Evolutionary conservation across 2,797 vertebrate genomes (phyloP), one percentile per base, ranked within the genome.

Genomic region (Darevskia nairensis): DNA sequence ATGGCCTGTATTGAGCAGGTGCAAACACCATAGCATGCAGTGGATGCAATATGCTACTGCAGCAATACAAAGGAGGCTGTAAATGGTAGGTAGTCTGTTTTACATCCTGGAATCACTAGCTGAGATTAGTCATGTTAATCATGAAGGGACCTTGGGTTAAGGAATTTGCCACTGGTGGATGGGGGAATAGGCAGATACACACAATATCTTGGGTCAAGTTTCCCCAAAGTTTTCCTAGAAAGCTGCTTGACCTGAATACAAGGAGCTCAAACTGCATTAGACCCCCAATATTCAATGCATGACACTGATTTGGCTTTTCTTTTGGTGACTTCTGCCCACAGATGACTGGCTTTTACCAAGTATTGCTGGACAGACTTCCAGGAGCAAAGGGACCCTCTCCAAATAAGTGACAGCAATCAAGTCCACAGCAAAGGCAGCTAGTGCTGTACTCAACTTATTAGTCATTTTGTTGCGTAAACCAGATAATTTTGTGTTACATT

Each of bases 331-430:
- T 0, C 94, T 1, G 95, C 92, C 92, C 93, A 78, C 96, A 99
- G 98, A 98, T 99, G 97, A 95, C 97, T 32, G 89, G 92, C 85
- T 96, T 98, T 71, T 98, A 99, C 93, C 94, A 96, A 82, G 96
- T 98, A 90, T 96, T 99, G 89, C 93, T 98, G 95, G 97, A 98
- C 94, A 96, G 96, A 92, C 10, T 99, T 94, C 96, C 98, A 94
- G 97, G 95, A 96, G 97, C 95, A 13, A 97, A 97, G 92, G 93
- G 83, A 64, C 97, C 91, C 89, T 69, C 93, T 82, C 90, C 93
- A 87, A 95, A 91, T 82, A 96, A 97, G 82, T 96, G 93, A 96
- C 50, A 74, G 59, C 21, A 83, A 25, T 82, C 68, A 39, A 27
- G 90, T 11, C 64, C 85, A 69, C 89, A 82, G 6, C 17, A 35